Base-by-base conservation (phyloP, 2,888 invertebrate genomes). In the Metallyticus violacea region DNA sequence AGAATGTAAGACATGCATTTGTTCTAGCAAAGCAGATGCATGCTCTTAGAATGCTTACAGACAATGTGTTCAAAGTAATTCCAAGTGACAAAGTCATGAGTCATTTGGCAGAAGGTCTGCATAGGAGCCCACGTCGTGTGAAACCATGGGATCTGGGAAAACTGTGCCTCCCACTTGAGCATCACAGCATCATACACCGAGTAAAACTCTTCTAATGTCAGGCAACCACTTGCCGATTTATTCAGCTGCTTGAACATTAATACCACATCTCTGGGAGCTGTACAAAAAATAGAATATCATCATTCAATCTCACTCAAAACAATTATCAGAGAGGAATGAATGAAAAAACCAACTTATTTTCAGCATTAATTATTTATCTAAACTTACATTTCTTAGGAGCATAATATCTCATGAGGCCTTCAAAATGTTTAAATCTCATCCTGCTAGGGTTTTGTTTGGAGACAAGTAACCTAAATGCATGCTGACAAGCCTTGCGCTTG, bases 241-340 rank as follows among this genome's bases (percentile, higher is more conserved):
- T 97, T 97, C 89, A 97, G 92, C 87, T 96, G 95, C 90, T 96
- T 96, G 92, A 97, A 97, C 93, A 96, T 96, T 88, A 97, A 92
- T 90, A 97, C 95, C 7, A 96, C 94, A 91, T 97, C 97, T 88
- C 95, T 92, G 4, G 94, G 93, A 88, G 93, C 96, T 96, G 91
- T 26, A 90, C 90, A 85, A 86, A 87, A 87, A 86, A 88, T 76
- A 78, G 26, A 85, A 76, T 26, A 26, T 29, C 28, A 22, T 78
- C 22, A 77, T 7, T 6, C 40, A 26, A 62, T 62, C 22, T 62
- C 6, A 1, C 9, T 15, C 26, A 5, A 81, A 85, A 85, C 25
- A 27, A 27, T n/a, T n/a, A 62, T 15, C 22, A 62, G 0, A 4
- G 15, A 62, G 15, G 3, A 62, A 62, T 62, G 15, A 62, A 62